Percentiles rank a stretch among this genome's conserved stretches.
Evolutionary conservation across 2,113 vertebrate species (phyloP).

Genomic region (Otocyon megalotis): DNA sequence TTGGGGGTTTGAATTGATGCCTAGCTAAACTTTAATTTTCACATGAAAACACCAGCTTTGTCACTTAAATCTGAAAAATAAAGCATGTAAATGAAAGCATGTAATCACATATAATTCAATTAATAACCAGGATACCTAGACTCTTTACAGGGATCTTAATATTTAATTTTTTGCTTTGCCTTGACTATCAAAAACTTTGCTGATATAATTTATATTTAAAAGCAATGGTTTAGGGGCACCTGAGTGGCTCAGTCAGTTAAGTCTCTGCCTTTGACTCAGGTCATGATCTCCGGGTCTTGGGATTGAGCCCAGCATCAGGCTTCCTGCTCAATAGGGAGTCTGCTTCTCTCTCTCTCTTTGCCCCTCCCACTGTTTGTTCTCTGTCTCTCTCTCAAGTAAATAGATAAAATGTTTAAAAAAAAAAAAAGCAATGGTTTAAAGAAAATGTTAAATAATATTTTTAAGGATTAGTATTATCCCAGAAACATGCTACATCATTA

Average conservation of each 20-base stretch:
- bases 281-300: no score
- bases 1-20: background rate
- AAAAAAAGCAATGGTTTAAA: background rate
- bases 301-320: no score
- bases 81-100: background rate
- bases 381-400: no score
- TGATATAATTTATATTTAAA: background rate
- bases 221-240: background rate
- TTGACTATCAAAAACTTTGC: background rate
- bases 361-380: no score
- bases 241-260: no score
- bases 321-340: no score
- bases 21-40: constrained; percentile 25
- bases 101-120: background rate
- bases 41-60: background rate
- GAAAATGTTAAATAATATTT: constrained; percentile 33
- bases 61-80: background rate
- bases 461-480: background rate
- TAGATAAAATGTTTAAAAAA: no score
- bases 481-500: background rate
- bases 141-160: background rate
- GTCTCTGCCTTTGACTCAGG: no score
- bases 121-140: background rate
- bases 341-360: no score
- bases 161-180: background rate